Evolutionary conservation across 2,113 vertebrate genomes (phyloP).

Genomic region (Saguinus imperator): DNA sequence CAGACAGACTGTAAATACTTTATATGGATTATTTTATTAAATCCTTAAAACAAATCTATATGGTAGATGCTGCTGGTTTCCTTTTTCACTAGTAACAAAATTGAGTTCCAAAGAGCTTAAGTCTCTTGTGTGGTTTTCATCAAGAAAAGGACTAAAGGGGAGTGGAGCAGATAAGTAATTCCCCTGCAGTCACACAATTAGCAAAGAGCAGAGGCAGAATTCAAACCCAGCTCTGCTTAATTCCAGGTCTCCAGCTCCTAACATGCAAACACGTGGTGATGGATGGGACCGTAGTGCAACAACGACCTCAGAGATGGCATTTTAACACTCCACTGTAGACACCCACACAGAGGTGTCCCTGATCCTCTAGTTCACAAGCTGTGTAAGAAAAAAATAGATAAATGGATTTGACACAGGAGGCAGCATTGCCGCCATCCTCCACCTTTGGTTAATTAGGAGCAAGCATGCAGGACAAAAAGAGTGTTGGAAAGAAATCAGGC

Average conservation of each 20-base stretch:
- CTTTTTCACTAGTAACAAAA: not conserved
- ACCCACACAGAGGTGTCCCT: not conserved
- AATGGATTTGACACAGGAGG: not conserved
- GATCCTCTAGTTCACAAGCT: conserved; percentile 11
- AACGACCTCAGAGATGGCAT: not conserved
- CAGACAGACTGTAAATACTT: not conserved
- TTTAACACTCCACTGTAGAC: not conserved
- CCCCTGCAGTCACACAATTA: not conserved
- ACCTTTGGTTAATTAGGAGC: conserved; percentile 55
- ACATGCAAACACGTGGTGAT: not conserved
- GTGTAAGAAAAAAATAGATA: not conserved
- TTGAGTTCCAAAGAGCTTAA: not conserved
- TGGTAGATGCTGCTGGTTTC: not conserved
- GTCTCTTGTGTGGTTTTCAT: not conserved
- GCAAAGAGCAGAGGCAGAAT: not conserved
- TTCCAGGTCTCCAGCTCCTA: not conserved
- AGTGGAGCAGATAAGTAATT: not conserved
- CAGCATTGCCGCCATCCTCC: not conserved
- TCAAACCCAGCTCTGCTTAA: not conserved
- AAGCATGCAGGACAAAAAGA: not conserved
- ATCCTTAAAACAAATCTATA: conserved; percentile 27
- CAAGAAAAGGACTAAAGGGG: not conserved
- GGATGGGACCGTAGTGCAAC: not conserved
- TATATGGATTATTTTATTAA: not conserved
- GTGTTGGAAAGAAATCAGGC: conserved; percentile 43